Conservation (phyloP, 1,140 invertebrate species). For the Brachionus calyciflorus region DNA sequence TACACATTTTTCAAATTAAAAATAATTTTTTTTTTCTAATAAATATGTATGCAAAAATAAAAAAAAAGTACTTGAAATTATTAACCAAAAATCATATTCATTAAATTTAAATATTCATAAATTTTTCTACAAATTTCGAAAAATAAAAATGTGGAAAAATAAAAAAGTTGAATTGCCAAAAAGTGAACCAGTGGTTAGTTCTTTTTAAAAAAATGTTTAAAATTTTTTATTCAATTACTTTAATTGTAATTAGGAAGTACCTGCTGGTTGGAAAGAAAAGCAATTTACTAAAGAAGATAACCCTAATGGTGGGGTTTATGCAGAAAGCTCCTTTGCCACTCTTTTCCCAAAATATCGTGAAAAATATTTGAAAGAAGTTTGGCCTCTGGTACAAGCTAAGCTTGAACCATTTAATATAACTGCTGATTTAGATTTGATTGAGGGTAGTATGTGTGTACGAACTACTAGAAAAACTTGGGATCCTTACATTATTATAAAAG, state of each 20-base stretch:
- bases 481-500: slow-evolving; percentile 94
- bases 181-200: slow-evolving; percentile 19
- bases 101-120: no score
- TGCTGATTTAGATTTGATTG: slow-evolving; percentile 86
- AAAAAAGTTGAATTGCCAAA: slow-evolving; percentile 15
- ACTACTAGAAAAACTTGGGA: slow-evolving; percentile 98
- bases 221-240: background rate
- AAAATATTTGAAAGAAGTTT: slow-evolving; percentile 90
- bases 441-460: slow-evolving; percentile 89
- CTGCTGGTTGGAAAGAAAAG: slow-evolving; percentile 42
- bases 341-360: slow-evolving; percentile 89
- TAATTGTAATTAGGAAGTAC: slow-evolving; percentile 41
- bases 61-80: no score
- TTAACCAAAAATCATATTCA: no score
- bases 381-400: slow-evolving; percentile 86
- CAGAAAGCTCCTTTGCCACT: slow-evolving; percentile 76
- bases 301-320: slow-evolving; percentile 64
- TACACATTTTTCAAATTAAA: no score
- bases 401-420: slow-evolving; percentile 71
- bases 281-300: slow-evolving; percentile 42
- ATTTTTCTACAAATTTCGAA: slow-evolving; percentile 13
- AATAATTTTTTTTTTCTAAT: no score
- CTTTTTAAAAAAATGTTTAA: background rate
- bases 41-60: no score
- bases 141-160: slow-evolving; percentile 39